Conservation (phyloP, 2,888 invertebrate genomes). For the Polydrusus cervinus region DNA sequence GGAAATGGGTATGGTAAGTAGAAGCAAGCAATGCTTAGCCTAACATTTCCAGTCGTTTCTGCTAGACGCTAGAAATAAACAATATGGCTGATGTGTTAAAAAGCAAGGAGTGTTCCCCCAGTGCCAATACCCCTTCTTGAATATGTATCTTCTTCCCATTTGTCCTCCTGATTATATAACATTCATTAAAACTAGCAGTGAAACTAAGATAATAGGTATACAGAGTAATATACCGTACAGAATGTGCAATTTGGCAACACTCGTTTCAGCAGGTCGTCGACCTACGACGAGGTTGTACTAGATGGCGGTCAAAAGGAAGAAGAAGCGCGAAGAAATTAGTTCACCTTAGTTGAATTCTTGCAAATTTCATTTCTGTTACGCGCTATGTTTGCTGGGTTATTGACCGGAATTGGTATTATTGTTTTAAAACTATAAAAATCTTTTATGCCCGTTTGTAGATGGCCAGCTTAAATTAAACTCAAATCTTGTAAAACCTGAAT, state of each 20-base stretch:
- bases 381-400: slow-evolving; percentile 33
- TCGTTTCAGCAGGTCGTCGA: slow-evolving; percentile 36
- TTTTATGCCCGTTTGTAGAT: background rate
- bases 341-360: slow-evolving; percentile 61
- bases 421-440: background rate
- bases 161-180: too few species aligned
- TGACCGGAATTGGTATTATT: slow-evolving; percentile 25
- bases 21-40: too few species aligned
- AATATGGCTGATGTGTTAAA: too few species aligned
- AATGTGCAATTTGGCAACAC: slow-evolving; percentile 30
- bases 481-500: too few species aligned
- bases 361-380: slow-evolving; percentile 61
- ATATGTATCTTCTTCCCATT: too few species aligned
- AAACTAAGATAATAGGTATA: background rate
- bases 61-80: too few species aligned
- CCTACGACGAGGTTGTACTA: slow-evolving; percentile 61
- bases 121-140: too few species aligned
- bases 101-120: too few species aligned
- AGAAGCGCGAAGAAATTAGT: slow-evolving; percentile 64
- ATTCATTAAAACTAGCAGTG: background rate
- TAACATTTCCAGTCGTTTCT: too few species aligned
- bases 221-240: background rate
- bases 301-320: slow-evolving; percentile 57
- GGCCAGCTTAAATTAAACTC: background rate
- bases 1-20: too few species aligned